Base-by-base conservation (phyloP, 64 coral and sea anemone genomes). In the Cladopsammia gracilis region DNA sequence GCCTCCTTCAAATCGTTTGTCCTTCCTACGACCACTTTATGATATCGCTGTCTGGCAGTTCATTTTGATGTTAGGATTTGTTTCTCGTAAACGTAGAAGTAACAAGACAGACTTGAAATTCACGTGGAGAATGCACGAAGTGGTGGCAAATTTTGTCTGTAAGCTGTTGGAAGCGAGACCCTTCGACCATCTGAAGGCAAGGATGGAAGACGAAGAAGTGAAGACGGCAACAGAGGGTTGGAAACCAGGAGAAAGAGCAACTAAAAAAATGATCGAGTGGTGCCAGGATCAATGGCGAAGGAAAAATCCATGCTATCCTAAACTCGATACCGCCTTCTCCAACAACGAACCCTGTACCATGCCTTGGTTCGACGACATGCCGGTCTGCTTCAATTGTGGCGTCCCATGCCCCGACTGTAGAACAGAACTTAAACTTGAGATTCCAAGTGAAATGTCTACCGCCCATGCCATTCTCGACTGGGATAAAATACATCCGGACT, bases 201-300 rank as follows among this genome's bases (percentile, higher is more conserved):
- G 14, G 26, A 14, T 89, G 15, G 3, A 48, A 10, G 87, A 89
- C 7, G 34, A 10, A 19, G 34, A 76, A 60, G 47, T 42, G 34
- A 65, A 43, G 24, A 18, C 4, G 8, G 87, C 87, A 3, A 89
- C 61, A 1, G 87, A 57, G 1, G 18, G 49, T 49, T 89, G 87
- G 87, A 2, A 10, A 61, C 3, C 64, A 4, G 87, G 87, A 62
- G 26, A 77, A 12, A 61, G 12, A 60, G 87, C 87, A 0, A 48
- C 87, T 0, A 65, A 68, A 46, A n/a, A 89, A 47, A 14, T 89
- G 58, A 59, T 78, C 1, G 56, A 77, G 15, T 89, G 87, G 87
- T 89, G 87, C 61, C 87, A 89, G 58, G 87, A 89, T 49, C 87
- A 78, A 42, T 79, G 73, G 87, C n/a, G 87, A 45, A 64, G 87